phyloP scores from a whole-genome alignment of 1,140 invertebrate species.

The Atta texana region DNA sequence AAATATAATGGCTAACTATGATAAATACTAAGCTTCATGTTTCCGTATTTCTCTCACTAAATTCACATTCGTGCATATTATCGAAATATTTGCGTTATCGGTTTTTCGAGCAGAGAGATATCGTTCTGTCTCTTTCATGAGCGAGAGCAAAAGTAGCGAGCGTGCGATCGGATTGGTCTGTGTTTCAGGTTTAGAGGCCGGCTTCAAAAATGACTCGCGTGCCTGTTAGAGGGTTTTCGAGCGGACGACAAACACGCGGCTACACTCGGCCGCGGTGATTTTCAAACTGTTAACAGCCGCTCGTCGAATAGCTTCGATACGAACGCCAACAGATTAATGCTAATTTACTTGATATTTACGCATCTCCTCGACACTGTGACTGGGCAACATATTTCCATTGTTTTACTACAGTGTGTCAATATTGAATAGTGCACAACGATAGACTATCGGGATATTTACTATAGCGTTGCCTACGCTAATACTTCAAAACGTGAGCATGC shows the following conservation, averaged over 20 bases:
- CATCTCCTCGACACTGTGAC: conserved; percentile 66
- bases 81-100: conserved; percentile 66
- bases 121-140: conserved; percentile 16
- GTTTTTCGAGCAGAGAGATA: conserved; percentile 28
- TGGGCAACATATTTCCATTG: conserved; percentile 78
- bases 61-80: conserved; percentile 54
- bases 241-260: conserved; percentile 68
- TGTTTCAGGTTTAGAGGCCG: conserved; percentile 43
- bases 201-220: conserved; percentile 67
- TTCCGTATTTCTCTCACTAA: conserved; percentile 52
- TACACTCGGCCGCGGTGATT: conserved; percentile 67
- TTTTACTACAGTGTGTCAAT: conserved; percentile 75
- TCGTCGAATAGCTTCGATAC: conserved; percentile 60
- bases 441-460: conserved; percentile 69
- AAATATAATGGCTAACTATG: conserved; percentile 1
- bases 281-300: conserved; percentile 67
- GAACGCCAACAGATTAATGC: conserved; percentile 75
- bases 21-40: not conserved
- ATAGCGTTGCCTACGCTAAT: conserved; percentile 46
- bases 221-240: conserved; percentile 53
- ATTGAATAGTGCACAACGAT: conserved; percentile 72
- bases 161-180: conserved; percentile 42
- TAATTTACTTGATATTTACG: conserved; percentile 79
- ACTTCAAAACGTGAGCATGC: conserved; percentile 40
- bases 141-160: conserved; percentile 45